These are phyloP conservation scores for Atractosteus spatula DNA, from an alignment of 2,113 vertebrate genomes.

Conservation along the genomic window DNA sequence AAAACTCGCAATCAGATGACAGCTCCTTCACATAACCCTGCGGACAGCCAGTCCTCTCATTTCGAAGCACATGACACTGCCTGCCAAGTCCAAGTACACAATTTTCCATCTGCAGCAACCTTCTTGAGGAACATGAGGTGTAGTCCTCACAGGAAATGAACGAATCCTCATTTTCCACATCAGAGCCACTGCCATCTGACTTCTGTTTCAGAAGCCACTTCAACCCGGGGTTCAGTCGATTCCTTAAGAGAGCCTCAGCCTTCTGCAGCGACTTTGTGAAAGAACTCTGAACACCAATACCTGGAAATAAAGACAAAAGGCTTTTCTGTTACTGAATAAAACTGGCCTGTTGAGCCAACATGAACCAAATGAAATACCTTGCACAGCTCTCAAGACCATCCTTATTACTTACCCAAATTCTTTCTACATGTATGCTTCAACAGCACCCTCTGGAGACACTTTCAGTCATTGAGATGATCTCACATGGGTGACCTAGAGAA, in stretches of 20 bases:
- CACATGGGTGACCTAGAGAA: too few species aligned
- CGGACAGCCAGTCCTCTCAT: slow-evolving; percentile 6
- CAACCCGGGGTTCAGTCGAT: slow-evolving; percentile 45
- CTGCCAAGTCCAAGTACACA: slow-evolving; percentile 42
- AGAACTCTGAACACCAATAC: slow-evolving; percentile 41
- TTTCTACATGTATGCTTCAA: too few species aligned
- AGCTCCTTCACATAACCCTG: slow-evolving; percentile 40
- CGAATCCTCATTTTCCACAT: slow-evolving; percentile 38
- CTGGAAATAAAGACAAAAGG: slow-evolving; percentile 16
- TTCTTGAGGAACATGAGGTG: slow-evolving; percentile 48
- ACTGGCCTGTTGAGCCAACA: too few species aligned
- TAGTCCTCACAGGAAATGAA: slow-evolving; percentile 46
- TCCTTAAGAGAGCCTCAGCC: slow-evolving; percentile 48
- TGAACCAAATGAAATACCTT: too few species aligned
- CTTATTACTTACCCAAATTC: too few species aligned
- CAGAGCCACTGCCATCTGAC: slow-evolving; percentile 30
- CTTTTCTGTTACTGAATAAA: too few species aligned
- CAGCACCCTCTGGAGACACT: too few species aligned
- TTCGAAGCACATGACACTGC: slow-evolving; percentile 40
- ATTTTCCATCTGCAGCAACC: slow-evolving; percentile 48
- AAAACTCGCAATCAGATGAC: slow-evolving; percentile 35
- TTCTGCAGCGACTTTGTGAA: slow-evolving; percentile 49
- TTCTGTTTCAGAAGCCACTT: slow-evolving; percentile 47
- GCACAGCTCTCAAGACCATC: too few species aligned
- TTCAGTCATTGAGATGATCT: too few species aligned